These are phyloP conservation scores for Xylocopa sonorina DNA, from an alignment of 1,140 invertebrate species.

Conservation along the genomic window DNA sequence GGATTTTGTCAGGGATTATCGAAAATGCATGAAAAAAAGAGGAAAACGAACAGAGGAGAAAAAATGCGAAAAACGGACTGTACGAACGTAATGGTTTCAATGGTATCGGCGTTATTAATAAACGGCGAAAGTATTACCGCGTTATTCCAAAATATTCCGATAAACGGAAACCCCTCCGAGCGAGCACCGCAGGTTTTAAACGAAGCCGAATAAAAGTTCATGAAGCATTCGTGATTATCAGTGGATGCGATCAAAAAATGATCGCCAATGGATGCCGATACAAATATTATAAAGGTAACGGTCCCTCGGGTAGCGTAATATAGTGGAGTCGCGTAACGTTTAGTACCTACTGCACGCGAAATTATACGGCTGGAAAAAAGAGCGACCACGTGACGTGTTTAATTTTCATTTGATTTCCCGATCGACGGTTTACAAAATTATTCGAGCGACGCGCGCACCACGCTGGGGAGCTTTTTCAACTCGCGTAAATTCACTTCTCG, in stretches of 20 bases:
- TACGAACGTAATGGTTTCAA: slow-evolving; percentile 4
- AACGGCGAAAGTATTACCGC: slow-evolving; percentile 18
- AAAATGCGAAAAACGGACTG: too few species aligned
- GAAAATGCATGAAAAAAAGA: slow-evolving; percentile 19
- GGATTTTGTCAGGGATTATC: slow-evolving; percentile 49
- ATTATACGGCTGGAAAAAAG: background rate
- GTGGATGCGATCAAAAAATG: background rate
- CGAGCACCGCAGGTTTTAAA: slow-evolving; percentile 27
- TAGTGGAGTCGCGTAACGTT: background rate
- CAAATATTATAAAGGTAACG: background rate
- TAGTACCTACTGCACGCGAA: background rate
- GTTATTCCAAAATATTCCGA: slow-evolving; percentile 36
- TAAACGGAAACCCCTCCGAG: slow-evolving; percentile 28
- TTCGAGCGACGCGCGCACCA: too few species aligned
- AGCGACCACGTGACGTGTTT: background rate
- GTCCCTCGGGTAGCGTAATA: background rate
- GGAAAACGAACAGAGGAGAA: background rate
- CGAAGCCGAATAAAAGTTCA: slow-evolving; percentile 30
- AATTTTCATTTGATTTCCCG: too few species aligned
- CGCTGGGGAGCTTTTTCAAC: too few species aligned
- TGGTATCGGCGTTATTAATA: slow-evolving; percentile 47
- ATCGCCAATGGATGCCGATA: background rate
- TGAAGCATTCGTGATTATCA: slow-evolving; percentile 32
- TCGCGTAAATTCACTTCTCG: too few species aligned
- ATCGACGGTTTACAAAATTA: too few species aligned